Conservation (phyloP, 2,113 vertebrate species). For the Columba janthina region DNA sequence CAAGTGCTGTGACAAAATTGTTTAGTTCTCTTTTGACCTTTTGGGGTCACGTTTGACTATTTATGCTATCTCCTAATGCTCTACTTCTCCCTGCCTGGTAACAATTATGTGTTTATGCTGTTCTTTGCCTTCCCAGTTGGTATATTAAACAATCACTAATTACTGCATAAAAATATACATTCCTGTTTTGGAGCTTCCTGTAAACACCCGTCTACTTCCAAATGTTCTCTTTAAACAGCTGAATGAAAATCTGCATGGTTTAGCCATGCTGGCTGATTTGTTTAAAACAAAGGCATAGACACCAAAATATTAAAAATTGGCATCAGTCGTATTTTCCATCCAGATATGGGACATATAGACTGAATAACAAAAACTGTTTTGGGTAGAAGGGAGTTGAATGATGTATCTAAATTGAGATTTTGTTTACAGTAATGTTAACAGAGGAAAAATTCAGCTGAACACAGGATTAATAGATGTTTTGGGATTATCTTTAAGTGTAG, state of each 20-base stretch:
- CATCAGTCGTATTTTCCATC: neutral
- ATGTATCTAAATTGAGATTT: neutral
- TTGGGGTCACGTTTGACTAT: constrained; percentile 79
- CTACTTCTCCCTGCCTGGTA: constrained; percentile 79
- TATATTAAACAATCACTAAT: constrained; percentile 80
- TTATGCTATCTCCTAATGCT: constrained; percentile 82
- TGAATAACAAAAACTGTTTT: neutral
- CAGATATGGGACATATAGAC: neutral
- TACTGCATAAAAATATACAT: constrained; percentile 72
- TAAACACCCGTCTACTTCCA: constrained; percentile 30
- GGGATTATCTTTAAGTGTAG: neutral
- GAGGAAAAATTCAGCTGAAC: neutral
- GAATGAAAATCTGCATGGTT: neutral
- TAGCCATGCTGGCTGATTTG: neutral
- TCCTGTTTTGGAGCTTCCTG: constrained; percentile 64
- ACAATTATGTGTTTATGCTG: constrained; percentile 78
- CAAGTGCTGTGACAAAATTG: constrained; percentile 78
- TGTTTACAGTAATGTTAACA: neutral
- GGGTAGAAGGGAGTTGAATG: neutral
- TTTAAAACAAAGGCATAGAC: neutral
- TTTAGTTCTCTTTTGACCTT: constrained; percentile 81
- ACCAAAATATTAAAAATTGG: neutral
- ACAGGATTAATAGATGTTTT: neutral
- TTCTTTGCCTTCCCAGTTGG: constrained; percentile 63
- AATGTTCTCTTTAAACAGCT: neutral